phyloP scores from a whole-genome alignment of 2,113 vertebrate genomes.

The Rhabdornis inornatus region DNA sequence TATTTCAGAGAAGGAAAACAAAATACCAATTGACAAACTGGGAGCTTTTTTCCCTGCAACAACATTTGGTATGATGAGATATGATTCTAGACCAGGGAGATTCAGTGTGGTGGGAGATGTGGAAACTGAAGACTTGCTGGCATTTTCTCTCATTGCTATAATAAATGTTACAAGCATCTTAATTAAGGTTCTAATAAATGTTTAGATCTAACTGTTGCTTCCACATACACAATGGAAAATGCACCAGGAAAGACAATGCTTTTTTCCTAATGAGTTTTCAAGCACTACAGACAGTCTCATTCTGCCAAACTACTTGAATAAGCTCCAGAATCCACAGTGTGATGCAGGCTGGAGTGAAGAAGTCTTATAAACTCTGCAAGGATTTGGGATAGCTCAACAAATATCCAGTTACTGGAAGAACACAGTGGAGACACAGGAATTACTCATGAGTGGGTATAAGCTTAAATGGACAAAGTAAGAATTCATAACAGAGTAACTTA shows the following conservation, averaged over 20 bases:
- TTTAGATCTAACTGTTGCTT: not conserved
- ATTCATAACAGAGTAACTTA: not conserved
- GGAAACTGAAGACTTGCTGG: not conserved
- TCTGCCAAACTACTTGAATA: not conserved
- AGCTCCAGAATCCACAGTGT: not conserved
- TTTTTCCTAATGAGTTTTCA: not conserved
- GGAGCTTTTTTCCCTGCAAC: not conserved
- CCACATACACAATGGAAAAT: not conserved
- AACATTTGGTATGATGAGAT: not conserved
- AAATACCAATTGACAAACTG: not conserved
- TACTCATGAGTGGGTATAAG: not conserved
- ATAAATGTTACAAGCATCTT: not conserved
- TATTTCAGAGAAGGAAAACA: not conserved
- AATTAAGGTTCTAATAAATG: not conserved
- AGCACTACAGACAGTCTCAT: not conserved
- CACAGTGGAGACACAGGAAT: not conserved
- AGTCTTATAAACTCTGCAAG: not conserved
- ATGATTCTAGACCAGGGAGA: not conserved
- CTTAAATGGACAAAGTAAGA: not conserved
- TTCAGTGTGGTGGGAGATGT: not conserved
- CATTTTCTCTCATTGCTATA: not conserved
- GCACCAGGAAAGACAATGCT: not conserved
- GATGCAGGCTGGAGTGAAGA: not conserved
- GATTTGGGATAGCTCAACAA: not conserved
- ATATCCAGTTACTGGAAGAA: not conserved